A percentile compares a stretch with the other conserved stretches of the same genome.
These are phyloP conservation scores for Sericinus montela DNA, from an alignment of 2,888 invertebrate species.

Conservation along the genomic window DNA sequence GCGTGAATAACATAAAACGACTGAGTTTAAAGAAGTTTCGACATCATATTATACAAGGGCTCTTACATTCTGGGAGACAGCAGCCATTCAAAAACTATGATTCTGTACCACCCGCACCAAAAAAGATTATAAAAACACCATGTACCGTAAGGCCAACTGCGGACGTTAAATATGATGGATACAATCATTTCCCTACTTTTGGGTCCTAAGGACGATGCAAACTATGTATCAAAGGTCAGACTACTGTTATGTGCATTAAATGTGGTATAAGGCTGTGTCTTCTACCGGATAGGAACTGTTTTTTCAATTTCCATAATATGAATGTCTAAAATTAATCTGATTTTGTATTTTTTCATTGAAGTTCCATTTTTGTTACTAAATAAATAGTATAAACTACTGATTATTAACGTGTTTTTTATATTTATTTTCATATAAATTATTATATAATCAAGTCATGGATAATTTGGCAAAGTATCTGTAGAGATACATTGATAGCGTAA, in stretches of 20 bases:
- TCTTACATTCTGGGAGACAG: no score
- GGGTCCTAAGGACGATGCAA: constrained; percentile 15
- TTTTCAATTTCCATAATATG: constrained; percentile 16
- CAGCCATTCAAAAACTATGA: no score
- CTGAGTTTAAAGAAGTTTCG: no score
- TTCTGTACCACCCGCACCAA: no score
- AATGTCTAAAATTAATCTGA: constrained; percentile 11
- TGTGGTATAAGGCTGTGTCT: constrained; percentile 5
- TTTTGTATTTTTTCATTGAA: constrained; percentile 12
- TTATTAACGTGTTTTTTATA: constrained; percentile 15
- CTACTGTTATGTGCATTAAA: constrained; percentile 23
- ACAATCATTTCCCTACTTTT: constrained; percentile 23
- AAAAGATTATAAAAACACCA: no score
- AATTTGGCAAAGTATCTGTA: constrained; percentile 19
- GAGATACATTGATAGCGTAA: constrained; percentile 18
- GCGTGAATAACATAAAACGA: no score
- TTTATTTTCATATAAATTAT: constrained; percentile 13
- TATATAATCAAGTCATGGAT: constrained; percentile 18
- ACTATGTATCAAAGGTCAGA: constrained; percentile 21
- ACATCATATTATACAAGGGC: no score
- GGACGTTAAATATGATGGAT: constrained; percentile 24
- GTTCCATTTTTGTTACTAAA: constrained; percentile 9
- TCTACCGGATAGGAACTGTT: constrained; percentile 20
- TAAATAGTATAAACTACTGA: constrained; percentile 15
- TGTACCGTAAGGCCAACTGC: no score